Conservation (phyloP, 2,888 invertebrate genomes). For the Platerodrilus igneus region DNA sequence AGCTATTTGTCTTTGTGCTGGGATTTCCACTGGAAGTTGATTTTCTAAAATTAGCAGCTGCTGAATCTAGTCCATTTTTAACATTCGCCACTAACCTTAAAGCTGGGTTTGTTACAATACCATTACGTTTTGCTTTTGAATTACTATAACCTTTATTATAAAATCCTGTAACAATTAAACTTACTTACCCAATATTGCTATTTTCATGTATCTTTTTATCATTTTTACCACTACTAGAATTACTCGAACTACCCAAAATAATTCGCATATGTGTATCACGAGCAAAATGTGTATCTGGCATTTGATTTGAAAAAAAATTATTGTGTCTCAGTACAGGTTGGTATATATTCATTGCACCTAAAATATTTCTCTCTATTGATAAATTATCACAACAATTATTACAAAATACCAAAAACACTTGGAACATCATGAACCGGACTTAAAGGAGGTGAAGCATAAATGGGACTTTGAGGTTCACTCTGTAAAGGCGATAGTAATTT, state of each 20-base stretch:
- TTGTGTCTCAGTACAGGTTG: constrained; percentile 46
- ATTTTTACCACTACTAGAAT: constrained; percentile 33
- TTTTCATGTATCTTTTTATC: constrained; percentile 36
- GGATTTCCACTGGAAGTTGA: constrained; percentile 59
- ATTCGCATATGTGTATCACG: constrained; percentile 91
- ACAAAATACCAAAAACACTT: constrained; percentile 43
- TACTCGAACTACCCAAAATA: constrained; percentile 55
- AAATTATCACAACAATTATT: too few relatives aligned
- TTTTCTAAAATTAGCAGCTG: constrained; percentile 59
- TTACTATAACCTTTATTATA: constrained; percentile 28
- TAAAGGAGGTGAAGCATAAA: constrained; percentile 65
- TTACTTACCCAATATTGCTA: constrained; percentile 17
- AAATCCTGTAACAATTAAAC: constrained; percentile 3
- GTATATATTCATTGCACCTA: constrained; percentile 46
- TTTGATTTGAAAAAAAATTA: constrained; percentile 47
- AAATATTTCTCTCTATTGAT: neutral
- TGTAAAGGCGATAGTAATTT: constrained; percentile 57
- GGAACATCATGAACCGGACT: constrained; percentile 50
- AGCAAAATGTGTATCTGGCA: constrained; percentile 76
- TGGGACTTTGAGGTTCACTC: constrained; percentile 66
- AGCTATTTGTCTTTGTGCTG: constrained; percentile 67
- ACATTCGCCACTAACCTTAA: constrained; percentile 76
- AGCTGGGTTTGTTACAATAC: constrained; percentile 82
- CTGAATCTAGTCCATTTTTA: constrained; percentile 64
- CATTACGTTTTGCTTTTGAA: constrained; percentile 70